A percentile compares a stretch with the other conserved stretches of the same genome.
Conservation (phyloP, 2,797 vertebrate species). For the Mormyrops boulengeri region DNA sequence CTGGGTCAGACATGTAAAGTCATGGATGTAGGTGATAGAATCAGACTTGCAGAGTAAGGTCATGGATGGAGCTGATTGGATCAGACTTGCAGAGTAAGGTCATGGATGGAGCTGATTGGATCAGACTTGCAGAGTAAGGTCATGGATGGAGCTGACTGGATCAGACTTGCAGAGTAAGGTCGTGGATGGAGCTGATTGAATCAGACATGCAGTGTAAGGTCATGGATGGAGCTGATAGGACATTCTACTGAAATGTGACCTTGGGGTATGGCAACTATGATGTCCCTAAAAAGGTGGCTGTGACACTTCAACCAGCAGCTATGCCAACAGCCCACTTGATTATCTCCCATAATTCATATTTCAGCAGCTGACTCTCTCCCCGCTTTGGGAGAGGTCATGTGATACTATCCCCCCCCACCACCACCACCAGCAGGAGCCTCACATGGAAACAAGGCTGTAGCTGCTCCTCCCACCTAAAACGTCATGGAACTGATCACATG, state of each 20-base stretch:
- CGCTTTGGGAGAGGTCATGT: background rate
- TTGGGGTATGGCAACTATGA: background rate
- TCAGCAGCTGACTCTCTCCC: background rate
- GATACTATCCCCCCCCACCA: background rate
- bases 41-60: background rate
- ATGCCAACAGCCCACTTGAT: background rate
- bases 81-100: too few species aligned
- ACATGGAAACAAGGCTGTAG: background rate
- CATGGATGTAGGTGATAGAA: background rate
- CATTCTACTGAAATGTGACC: background rate
- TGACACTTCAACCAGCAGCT: background rate
- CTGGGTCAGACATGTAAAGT: background rate
- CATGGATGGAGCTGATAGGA: background rate
- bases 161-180: background rate
- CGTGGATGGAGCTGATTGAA: background rate
- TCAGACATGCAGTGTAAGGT: background rate
- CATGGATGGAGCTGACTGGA: background rate
- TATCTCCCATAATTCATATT: background rate
- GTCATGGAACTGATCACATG: background rate
- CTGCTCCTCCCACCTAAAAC: background rate
- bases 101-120: too few species aligned
- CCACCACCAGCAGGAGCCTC: background rate
- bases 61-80: background rate
- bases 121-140: background rate
- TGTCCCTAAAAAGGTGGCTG: background rate